phyloP scores from a whole-genome alignment of 2,113 vertebrate species.

The Oryctolagus cuniculus region DNA sequence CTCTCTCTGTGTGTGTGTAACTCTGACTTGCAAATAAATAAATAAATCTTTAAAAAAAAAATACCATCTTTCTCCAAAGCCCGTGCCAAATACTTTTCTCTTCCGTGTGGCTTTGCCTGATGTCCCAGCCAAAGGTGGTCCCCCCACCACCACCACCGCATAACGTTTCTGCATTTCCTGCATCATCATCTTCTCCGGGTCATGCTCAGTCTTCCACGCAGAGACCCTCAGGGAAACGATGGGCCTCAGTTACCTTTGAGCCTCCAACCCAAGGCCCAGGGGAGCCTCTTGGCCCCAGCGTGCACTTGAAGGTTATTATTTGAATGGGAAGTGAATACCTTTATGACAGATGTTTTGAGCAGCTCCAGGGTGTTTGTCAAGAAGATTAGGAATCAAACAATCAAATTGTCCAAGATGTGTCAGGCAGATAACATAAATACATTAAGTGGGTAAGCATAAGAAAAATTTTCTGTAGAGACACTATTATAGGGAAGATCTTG shows the following conservation, averaged over 20 bases:
- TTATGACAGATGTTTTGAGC: not conserved
- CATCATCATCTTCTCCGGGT: not conserved
- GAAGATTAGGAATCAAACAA: slow-evolving; percentile 28
- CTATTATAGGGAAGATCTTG: not conserved
- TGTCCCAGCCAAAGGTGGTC: not conserved
- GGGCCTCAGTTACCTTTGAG: not conserved
- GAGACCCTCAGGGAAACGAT: not conserved
- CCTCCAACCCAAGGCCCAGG: not conserved
- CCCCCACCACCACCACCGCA: not conserved
- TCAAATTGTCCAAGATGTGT: not conserved
- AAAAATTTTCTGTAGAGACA: not conserved
- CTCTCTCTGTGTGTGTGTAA: no score
- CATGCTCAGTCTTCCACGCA: not conserved
- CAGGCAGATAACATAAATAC: not conserved
- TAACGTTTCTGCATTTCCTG: not conserved
- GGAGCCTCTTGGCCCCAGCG: not conserved
- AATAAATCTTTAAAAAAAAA: no score
- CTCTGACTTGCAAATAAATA: no score
- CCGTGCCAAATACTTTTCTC: not conserved
- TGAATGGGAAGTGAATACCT: not conserved
- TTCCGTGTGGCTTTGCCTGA: not conserved
- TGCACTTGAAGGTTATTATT: slow-evolving; percentile 34
- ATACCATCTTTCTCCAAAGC: not conserved
- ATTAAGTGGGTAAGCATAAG: not conserved
- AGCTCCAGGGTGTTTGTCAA: slow-evolving; percentile 19